Evolutionary conservation across 2,113 vertebrate genomes (phyloP).

Genomic region (Amphiprion ocellaris): DNA sequence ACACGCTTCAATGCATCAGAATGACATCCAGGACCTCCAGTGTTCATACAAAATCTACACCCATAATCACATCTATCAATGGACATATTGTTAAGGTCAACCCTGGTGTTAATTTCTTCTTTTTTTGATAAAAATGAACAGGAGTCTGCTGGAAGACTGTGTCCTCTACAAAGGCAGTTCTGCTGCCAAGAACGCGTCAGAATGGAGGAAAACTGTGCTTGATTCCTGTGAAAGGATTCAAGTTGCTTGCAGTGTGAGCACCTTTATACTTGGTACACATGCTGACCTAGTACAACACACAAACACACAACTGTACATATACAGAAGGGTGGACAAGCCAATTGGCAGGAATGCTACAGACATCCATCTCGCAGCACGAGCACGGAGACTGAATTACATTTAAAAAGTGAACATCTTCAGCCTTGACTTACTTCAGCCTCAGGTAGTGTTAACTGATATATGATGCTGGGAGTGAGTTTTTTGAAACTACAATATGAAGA

Average conservation of each 20-base stretch:
- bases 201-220: no score
- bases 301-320: slow-evolving; percentile 4
- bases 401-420: slow-evolving; percentile 50
- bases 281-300: neutral
- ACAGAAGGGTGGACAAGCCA: slow-evolving; percentile 21
- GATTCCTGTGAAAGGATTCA: slow-evolving; percentile 12
- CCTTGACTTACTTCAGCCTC: slow-evolving; percentile 32
- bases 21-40: no score
- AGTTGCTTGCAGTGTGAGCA: neutral
- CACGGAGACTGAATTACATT: slow-evolving; percentile 53
- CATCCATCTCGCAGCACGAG: slow-evolving; percentile 61
- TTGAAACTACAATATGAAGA: neutral
- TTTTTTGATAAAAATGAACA: no score
- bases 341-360: slow-evolving; percentile 60
- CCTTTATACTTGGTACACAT: slow-evolving; percentile 37
- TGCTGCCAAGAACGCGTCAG: no score
- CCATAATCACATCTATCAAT: no score
- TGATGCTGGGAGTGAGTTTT: neutral
- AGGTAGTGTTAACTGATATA: slow-evolving; percentile 5
- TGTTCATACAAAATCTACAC: no score
- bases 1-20: no score
- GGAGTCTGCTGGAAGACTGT: no score
- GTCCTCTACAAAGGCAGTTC: no score
- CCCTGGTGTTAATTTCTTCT: no score
- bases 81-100: no score